Evolutionary conservation across 1,140 invertebrate genomes (phyloP).

Genomic region (Caerostris extrusa): DNA sequence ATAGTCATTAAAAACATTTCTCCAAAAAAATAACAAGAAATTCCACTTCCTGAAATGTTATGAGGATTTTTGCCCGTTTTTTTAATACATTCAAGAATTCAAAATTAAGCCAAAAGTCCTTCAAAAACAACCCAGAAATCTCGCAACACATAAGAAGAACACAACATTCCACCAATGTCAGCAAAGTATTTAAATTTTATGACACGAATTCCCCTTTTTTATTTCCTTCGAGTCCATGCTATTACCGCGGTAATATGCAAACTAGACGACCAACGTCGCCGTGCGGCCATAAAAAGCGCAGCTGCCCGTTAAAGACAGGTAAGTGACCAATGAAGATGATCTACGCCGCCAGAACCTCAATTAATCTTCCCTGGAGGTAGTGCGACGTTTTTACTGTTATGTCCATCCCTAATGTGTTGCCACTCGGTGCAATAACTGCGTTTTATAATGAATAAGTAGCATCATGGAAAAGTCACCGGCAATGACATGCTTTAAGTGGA

Average conservation of each 20-base stretch:
- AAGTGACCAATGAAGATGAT: conserved; percentile 74
- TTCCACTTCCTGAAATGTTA: too few relatives aligned
- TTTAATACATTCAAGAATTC: not conserved
- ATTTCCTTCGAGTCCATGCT: not conserved
- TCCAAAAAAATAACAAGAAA: too few relatives aligned
- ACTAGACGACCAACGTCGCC: not conserved
- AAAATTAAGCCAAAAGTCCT: not conserved
- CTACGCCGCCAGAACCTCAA: conserved; percentile 40
- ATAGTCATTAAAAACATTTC: too few relatives aligned
- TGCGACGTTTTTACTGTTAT: conserved; percentile 74
- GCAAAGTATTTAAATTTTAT: conserved; percentile 49
- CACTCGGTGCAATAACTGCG: conserved; percentile 43
- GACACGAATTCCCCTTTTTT: not conserved
- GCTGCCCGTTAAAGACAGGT: conserved; percentile 58
- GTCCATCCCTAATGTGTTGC: conserved; percentile 63
- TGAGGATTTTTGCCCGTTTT: too few relatives aligned
- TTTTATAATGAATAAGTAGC: conserved; percentile 60
- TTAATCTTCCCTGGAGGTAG: conserved; percentile 56
- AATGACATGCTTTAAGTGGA: conserved; percentile 33
- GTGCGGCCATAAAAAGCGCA: conserved; percentile 39
- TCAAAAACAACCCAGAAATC: not conserved
- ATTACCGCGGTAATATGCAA: not conserved
- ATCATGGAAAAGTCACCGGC: not conserved
- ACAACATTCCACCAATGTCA: not conserved
- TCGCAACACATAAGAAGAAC: not conserved